These are phyloP conservation scores for Papilio polyxenes DNA, from an alignment of 1,140 invertebrate genomes.

Conservation along the genomic window DNA sequence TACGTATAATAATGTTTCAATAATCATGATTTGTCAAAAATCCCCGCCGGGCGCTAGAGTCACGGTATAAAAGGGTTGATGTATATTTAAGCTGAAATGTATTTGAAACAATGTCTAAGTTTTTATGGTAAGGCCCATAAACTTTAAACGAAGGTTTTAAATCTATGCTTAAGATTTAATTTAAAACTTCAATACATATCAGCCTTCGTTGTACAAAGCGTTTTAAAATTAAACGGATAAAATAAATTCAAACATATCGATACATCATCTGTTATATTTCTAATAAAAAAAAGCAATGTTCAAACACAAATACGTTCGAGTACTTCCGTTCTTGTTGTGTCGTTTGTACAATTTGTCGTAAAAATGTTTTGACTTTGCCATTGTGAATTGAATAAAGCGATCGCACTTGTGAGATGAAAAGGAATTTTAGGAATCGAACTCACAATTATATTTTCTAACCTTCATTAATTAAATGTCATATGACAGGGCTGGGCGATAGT, in stretches of 20 bases:
- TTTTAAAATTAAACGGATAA: conserved; percentile 1
- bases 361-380: conserved; percentile 70
- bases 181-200: no score
- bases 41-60: no score
- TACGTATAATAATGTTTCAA: no score
- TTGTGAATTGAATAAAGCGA: conserved; percentile 47
- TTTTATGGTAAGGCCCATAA: no score
- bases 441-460: neutral
- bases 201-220: neutral
- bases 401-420: conserved; percentile 62
- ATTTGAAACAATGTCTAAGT: no score
- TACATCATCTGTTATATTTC: conserved; percentile 46
- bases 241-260: conserved; percentile 43
- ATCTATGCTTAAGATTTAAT: no score
- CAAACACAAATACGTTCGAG: conserved; percentile 51
- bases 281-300: conserved; percentile 44
- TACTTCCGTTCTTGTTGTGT: conserved; percentile 54
- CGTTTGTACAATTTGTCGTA: conserved; percentile 60
- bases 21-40: no score
- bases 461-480: neutral
- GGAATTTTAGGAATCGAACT: conserved; percentile 56
- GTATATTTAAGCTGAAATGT: no score
- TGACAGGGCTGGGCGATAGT: neutral
- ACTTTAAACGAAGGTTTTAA: no score
- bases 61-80: no score